phyloP scores from a whole-genome alignment of 2,797 vertebrate species.

The Halcyon chelicuti region DNA sequence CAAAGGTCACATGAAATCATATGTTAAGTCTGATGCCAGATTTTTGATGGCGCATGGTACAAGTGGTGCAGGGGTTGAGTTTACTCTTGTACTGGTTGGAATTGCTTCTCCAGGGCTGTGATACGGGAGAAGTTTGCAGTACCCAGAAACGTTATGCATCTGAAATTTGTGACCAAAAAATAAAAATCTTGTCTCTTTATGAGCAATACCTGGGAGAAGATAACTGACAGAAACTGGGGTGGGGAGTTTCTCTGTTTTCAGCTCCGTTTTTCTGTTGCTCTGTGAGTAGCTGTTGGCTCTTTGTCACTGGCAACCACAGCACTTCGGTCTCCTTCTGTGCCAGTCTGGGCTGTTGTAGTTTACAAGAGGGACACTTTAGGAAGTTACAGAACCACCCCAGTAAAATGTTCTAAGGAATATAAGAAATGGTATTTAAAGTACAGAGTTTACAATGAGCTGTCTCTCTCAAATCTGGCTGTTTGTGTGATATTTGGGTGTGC shows the following conservation, averaged over 20 bases:
- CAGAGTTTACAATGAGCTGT: background rate
- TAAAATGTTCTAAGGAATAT: background rate
- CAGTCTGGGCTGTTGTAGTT: background rate
- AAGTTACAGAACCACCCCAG: background rate
- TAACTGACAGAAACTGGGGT: background rate
- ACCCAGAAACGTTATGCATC: fast-evolving
- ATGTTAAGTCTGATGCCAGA: background rate
- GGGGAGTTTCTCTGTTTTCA: background rate
- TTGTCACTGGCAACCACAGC: background rate
- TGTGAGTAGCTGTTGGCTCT: background rate
- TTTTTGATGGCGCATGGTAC: background rate
- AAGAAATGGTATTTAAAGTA: background rate
- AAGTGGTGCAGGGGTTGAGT: background rate
- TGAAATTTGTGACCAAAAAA: background rate
- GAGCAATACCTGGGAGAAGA: background rate
- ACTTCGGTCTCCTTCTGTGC: background rate
- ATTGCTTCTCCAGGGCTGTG: background rate
- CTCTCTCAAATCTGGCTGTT: background rate
- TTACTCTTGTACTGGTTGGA: background rate
- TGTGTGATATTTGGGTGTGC: background rate
- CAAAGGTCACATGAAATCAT: background rate
- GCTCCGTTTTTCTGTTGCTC: background rate
- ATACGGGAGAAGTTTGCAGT: background rate
- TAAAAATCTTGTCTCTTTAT: background rate
- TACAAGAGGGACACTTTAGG: background rate